Conservation (phyloP, 2,113 vertebrate genomes). For the Leucopsar rothschildi region DNA sequence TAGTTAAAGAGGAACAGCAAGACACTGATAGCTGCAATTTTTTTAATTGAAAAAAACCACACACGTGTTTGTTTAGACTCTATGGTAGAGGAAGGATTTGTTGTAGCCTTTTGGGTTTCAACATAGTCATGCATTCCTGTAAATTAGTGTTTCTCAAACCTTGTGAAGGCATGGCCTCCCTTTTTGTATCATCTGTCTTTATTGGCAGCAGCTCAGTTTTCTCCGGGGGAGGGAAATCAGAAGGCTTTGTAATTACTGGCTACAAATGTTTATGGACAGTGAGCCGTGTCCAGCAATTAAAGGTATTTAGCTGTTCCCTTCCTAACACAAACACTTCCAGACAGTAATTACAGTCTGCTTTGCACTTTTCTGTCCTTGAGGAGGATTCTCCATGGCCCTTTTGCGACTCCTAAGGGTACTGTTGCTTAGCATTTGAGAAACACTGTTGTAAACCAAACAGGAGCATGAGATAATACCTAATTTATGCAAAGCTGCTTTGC, state of each 20-base stretch:
- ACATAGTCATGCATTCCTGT: slow-evolving; percentile 32
- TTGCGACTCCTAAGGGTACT: not conserved
- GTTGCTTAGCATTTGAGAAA: slow-evolving; percentile 12
- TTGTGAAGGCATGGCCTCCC: not conserved
- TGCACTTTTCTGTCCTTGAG: not conserved
- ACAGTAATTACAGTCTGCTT: not conserved
- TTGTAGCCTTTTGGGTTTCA: slow-evolving; percentile 31
- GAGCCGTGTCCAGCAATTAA: not conserved
- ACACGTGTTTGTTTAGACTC: not conserved
- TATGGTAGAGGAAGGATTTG: not conserved
- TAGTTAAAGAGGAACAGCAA: slow-evolving; percentile 38
- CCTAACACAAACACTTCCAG: not conserved
- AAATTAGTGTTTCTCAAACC: not conserved
- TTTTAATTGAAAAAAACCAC: slow-evolving; percentile 27
- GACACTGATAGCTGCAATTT: slow-evolving; percentile 27
- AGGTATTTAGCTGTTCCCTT: not conserved
- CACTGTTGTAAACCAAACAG: slow-evolving; percentile 2
- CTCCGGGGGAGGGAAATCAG: not conserved
- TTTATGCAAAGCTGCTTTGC: slow-evolving; percentile 47
- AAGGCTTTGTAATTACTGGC: not conserved
- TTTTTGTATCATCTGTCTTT: not conserved
- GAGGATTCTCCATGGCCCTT: not conserved
- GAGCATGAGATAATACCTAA: not conserved
- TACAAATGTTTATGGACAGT: not conserved
- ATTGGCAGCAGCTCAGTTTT: not conserved